Evolutionary conservation across 2,797 vertebrate species (phyloP).

Genomic region (Esox lucius): DNA sequence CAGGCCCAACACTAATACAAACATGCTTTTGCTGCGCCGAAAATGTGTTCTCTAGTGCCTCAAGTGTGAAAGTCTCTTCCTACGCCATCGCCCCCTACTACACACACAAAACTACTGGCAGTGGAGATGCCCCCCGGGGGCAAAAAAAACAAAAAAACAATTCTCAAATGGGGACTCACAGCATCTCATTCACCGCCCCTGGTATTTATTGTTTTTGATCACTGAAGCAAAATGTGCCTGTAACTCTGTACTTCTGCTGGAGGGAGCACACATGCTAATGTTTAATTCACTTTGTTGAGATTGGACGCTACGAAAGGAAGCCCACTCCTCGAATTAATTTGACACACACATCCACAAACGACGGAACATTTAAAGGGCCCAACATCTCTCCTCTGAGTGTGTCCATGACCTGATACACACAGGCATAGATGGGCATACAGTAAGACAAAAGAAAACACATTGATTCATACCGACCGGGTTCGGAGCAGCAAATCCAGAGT

Average conservation of each 20-base stretch:
- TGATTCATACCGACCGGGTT: not conserved
- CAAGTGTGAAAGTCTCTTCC: conserved; percentile 8
- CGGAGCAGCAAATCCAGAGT: not conserved
- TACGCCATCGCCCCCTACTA: not conserved
- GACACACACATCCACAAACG: conserved; percentile 64
- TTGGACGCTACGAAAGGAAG: conserved; percentile 61
- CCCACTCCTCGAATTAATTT: conserved; percentile 59
- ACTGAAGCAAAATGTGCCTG: conserved; percentile 55
- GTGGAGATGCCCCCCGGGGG: conserved; percentile 52
- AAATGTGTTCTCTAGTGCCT: not conserved
- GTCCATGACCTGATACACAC: conserved; percentile 44
- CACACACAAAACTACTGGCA: conserved; percentile 60
- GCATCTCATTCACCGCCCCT: conserved; percentile 50
- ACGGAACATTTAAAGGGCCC: conserved; percentile 71
- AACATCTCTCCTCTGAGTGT: conserved; percentile 62
- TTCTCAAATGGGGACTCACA: conserved; percentile 58
- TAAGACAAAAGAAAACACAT: not conserved
- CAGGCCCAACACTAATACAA: not conserved
- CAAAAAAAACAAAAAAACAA: conserved; percentile 53
- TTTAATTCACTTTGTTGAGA: conserved; percentile 78
- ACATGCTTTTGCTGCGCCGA: not conserved
- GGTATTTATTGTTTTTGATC: conserved; percentile 60
- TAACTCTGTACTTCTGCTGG: conserved; percentile 46
- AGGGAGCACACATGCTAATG: conserved; percentile 63
- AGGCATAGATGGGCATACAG: conserved; percentile 25